These are phyloP conservation scores for Taenaris catops DNA, from an alignment of 2,888 invertebrate genomes.

Conservation along the genomic window DNA sequence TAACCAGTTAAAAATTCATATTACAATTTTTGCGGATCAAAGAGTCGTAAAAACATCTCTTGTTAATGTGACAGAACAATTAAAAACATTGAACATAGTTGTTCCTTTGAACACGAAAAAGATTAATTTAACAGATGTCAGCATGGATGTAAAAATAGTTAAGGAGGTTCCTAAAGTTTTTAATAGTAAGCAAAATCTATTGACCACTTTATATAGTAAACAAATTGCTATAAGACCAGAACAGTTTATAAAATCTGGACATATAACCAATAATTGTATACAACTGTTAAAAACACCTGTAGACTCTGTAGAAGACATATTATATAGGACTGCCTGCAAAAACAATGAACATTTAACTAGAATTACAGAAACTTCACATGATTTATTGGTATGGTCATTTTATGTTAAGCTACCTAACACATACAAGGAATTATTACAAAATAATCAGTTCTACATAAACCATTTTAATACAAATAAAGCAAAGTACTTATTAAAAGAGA, in stretches of 20 bases:
- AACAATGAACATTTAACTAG: conserved; percentile 38
- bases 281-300: conserved; percentile 31
- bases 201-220: conserved; percentile 45
- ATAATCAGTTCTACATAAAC: conserved; percentile 26
- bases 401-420: conserved; percentile 47
- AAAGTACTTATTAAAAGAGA: conserved; percentile 32
- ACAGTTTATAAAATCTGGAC: conserved; percentile 45
- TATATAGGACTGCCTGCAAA: conserved; percentile 31
- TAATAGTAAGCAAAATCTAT: conserved; percentile 41
- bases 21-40: conserved; percentile 36
- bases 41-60: conserved; percentile 45
- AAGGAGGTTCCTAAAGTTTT: conserved; percentile 46
- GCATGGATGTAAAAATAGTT: conserved; percentile 43
- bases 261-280: conserved; percentile 20
- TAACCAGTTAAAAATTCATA: conserved; percentile 41
- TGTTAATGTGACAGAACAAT: conserved; percentile 36
- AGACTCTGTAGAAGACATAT: conserved; percentile 33
- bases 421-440: conserved; percentile 37
- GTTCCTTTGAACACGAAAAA: conserved; percentile 36
- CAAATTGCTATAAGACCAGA: conserved; percentile 39
- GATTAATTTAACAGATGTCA: conserved; percentile 31
- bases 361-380: conserved; percentile 29
- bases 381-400: conserved; percentile 29
- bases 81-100: conserved; percentile 40
- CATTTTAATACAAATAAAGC: conserved; percentile 33